Conservation (phyloP, 2,888 invertebrate species). For the Cheilosia scutellata region DNA sequence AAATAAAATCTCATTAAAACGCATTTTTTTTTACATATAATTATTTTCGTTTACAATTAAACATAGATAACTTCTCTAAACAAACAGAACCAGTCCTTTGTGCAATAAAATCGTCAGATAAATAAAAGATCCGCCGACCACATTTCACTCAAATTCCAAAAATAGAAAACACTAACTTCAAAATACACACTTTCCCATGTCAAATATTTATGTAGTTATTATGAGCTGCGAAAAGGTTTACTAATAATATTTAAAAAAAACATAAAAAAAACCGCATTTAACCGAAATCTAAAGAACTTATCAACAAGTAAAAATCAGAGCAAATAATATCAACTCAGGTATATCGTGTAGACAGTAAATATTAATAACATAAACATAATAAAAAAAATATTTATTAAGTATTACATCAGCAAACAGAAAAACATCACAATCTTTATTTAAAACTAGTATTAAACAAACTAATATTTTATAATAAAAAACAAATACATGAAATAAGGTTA, state of each 20-base stretch:
- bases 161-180: no score
- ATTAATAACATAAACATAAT: constrained; percentile 11
- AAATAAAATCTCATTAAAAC: no score
- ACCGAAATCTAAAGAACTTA: constrained; percentile 7
- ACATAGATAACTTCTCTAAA: no score
- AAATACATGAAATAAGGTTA: neutral
- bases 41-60: no score
- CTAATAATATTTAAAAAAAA: neutral
- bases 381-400: constrained; percentile 3
- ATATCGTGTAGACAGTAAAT: constrained; percentile 44
- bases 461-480: neutral
- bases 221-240: neutral
- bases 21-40: no score
- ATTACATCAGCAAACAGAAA: constrained; percentile 13
- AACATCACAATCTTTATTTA: constrained; percentile 1
- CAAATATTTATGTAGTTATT: no score
- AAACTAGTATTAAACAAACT: neutral
- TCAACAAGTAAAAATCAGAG: constrained; percentile 13
- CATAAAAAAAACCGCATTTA: constrained; percentile 2
- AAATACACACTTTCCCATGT: no score
- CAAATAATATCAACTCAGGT: constrained; percentile 57
- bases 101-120: no score
- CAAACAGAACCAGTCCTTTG: no score
- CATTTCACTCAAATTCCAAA: no score
- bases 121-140: no score